These are phyloP conservation scores for Glyphotaelius pellucidus DNA, from an alignment of 2,888 invertebrate genomes.

Conservation along the genomic window DNA sequence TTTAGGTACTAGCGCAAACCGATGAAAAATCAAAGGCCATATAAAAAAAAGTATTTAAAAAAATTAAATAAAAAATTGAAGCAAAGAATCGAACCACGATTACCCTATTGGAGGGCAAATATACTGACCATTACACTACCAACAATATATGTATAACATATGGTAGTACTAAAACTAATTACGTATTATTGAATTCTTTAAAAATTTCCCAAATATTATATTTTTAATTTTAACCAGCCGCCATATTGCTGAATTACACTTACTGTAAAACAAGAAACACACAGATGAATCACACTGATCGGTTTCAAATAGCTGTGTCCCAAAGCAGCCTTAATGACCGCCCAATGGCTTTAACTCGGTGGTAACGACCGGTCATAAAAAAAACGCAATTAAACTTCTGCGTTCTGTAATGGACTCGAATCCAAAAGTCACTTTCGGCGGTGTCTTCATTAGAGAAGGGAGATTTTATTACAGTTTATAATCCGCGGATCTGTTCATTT, in stretches of 20 bases:
- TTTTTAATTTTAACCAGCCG: not conserved
- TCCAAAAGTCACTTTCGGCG: not conserved
- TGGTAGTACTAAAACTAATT: too few species aligned
- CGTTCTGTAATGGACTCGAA: not conserved
- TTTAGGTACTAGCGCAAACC: too few species aligned
- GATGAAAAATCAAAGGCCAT: too few species aligned
- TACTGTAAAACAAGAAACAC: not conserved
- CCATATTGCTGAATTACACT: not conserved
- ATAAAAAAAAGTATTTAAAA: too few species aligned
- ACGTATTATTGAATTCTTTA: not conserved
- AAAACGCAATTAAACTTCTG: not conserved
- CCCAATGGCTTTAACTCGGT: not conserved
- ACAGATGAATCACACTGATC: slow-evolving; percentile 34
- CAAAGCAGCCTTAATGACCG: not conserved
- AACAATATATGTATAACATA: too few species aligned
- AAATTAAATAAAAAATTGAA: too few species aligned
- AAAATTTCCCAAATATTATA: not conserved
- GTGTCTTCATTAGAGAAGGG: slow-evolving; percentile 20
- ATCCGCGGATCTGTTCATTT: not conserved
- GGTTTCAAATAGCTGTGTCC: slow-evolving; percentile 32
- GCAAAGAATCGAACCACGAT: too few species aligned
- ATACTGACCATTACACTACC: too few species aligned
- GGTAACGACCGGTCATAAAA: slow-evolving; percentile 13
- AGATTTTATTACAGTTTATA: not conserved
- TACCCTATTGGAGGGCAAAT: too few species aligned